Base-by-base conservation (phyloP, 2,797 vertebrate species). In the Alcedo atthis region DNA sequence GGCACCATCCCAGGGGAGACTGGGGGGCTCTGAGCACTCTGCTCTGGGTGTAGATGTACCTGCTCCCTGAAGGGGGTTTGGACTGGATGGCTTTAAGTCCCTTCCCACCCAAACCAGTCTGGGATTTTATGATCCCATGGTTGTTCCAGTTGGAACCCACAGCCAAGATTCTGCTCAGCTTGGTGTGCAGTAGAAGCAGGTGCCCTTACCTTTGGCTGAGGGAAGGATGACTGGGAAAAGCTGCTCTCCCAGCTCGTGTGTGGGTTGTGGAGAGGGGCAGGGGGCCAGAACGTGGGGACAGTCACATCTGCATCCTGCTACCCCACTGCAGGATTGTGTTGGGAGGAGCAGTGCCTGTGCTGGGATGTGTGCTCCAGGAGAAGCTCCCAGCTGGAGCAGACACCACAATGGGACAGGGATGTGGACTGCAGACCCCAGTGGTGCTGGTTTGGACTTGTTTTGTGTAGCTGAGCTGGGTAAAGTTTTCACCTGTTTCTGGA, bases 331-430 rank as follows among this genome's bases (percentile, higher is more conserved):
- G 69, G 48, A 33, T 15, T 11, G 28, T 16, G 15, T 8, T 26
- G 15, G 55, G 53, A 83, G 26, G 33, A 75, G 18, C 64, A 6
- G 17, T 12, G 30, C 17, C 1, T 0, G 7, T 37, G 70, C 55
- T 55, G 2, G 3, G 49, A 20, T 14, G 40, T 25, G 43, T 45
- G 22, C 22, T 16, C 26, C 0, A 0, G 58, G 85, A 40, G 63
- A 58, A 51, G 48, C 26, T 81, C 4, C 0, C 0, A 1, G 46
- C 45, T 42, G 42, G 46, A 73, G 19, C 2, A 10, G 15, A 37
- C 10, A 6, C 28, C 1, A 3, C 62, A 75, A 68, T 1, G 42
- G 55, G 45, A 11, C 8, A 9, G 59, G 26, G 57, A 2, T 1
- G 1, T 12, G 55, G 25, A 51, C 19, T 17, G 24, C 1, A 55